These are phyloP conservation scores for Pyrgilauda ruficollis DNA, from an alignment of 2,113 vertebrate genomes.

Conservation along the genomic window DNA sequence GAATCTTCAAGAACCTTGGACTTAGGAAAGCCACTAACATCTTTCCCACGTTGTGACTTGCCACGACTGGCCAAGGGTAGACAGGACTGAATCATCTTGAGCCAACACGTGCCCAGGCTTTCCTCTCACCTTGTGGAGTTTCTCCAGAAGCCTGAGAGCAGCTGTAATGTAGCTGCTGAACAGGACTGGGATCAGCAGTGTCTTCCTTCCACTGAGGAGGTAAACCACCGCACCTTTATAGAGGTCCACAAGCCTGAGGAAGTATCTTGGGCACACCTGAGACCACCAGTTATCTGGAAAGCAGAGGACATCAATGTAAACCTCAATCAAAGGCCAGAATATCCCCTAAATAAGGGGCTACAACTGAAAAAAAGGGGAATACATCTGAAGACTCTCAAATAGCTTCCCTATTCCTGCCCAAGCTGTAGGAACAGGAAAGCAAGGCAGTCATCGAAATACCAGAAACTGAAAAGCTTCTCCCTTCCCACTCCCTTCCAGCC, in stretches of 20 bases:
- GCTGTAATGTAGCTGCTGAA: slow-evolving; percentile 91
- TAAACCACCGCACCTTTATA: slow-evolving; percentile 94
- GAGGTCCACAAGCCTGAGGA: slow-evolving; percentile 90
- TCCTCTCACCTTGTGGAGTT: slow-evolving; percentile 88
- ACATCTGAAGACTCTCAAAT: not conserved
- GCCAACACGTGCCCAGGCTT: not conserved
- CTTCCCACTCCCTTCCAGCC: not conserved
- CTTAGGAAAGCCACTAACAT: not conserved
- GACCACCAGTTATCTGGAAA: slow-evolving; percentile 98
- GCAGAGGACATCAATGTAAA: not conserved
- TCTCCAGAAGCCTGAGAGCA: slow-evolving; percentile 88
- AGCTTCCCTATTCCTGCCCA: not conserved
- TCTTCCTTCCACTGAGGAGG: slow-evolving; percentile 88
- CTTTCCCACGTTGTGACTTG: not conserved
- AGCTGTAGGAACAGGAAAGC: not conserved
- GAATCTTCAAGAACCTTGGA: not conserved
- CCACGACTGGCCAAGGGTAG: not conserved
- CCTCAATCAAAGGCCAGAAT: not conserved
- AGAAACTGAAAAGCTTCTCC: not conserved
- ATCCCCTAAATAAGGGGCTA: not conserved
- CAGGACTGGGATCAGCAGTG: slow-evolving; percentile 85
- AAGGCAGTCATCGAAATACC: not conserved
- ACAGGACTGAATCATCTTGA: not conserved
- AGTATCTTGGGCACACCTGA: slow-evolving; percentile 85
- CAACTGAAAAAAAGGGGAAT: not conserved